These are phyloP conservation scores for Mus minutoides DNA, from an alignment of 2,797 vertebrate genomes.

Conservation along the genomic window DNA sequence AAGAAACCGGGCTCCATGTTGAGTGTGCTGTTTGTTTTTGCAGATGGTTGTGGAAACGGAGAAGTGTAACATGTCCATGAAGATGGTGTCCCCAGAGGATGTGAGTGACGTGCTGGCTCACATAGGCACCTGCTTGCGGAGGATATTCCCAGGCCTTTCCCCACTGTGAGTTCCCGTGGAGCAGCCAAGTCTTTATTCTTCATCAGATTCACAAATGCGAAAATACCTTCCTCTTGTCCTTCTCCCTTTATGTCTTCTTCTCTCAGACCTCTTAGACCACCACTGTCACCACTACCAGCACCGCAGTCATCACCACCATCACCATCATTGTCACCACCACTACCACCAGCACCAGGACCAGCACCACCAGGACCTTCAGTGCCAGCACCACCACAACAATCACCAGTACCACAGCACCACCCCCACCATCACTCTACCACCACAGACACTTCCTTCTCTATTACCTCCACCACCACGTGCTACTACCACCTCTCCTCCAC, in stretches of 20 bases:
- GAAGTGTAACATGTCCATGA: constrained; percentile 93
- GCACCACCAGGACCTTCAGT: neutral
- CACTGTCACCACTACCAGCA: accelerated
- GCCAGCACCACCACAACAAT: neutral
- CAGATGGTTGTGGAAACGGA: constrained; percentile 95
- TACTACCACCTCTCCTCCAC: neutral
- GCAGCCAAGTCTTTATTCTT: neutral
- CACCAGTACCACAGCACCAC: neutral
- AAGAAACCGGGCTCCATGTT: neutral
- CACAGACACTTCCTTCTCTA: neutral
- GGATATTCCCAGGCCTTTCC: constrained; percentile 95
- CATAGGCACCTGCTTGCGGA: constrained; percentile 94
- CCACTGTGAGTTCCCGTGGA: constrained; percentile 90
- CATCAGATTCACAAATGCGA: neutral
- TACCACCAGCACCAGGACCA: neutral
- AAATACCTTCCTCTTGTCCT: neutral
- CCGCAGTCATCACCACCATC: neutral
- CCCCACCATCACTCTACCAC: neutral
- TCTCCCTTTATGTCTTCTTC: neutral
- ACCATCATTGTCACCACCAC: neutral
- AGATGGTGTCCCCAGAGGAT: constrained; percentile 93
- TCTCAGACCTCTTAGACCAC: neutral
- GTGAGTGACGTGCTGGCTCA: constrained; percentile 95
- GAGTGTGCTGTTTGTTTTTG: constrained; percentile 57
- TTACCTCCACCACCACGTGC: neutral